phyloP scores from a whole-genome alignment of 2,888 invertebrate species.

The Tipula helvola region DNA sequence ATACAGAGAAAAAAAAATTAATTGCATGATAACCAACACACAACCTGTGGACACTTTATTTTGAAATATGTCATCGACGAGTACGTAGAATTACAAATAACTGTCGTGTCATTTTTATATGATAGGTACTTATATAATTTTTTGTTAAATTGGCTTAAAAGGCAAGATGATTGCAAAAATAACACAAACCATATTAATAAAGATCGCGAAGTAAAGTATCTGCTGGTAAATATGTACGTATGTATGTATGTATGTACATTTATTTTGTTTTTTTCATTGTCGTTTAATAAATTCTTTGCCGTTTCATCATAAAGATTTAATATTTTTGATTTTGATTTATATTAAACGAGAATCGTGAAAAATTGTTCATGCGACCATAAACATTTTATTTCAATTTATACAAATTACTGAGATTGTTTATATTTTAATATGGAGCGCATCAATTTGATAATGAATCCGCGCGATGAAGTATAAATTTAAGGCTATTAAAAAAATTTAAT shows the following conservation, averaged over 20 bases:
- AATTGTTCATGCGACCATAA: too few relatives aligned
- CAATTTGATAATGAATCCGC: too few relatives aligned
- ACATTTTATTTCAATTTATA: too few relatives aligned
- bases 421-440: too few relatives aligned
- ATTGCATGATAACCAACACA: neutral
- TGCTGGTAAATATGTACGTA: neutral
- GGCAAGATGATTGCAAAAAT: neutral
- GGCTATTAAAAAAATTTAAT: too few relatives aligned
- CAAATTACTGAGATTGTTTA: too few relatives aligned
- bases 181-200: neutral
- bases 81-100: neutral
- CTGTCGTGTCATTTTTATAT: neutral
- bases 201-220: neutral
- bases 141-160: neutral
- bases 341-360: too few relatives aligned
- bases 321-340: too few relatives aligned
- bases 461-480: too few relatives aligned
- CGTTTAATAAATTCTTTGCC: neutral
- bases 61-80: neutral
- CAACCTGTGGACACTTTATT: neutral
- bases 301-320: neutral
- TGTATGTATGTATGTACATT: neutral
- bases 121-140: neutral
- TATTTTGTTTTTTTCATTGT: neutral
- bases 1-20: neutral